phyloP scores from a whole-genome alignment of 2,797 vertebrate genomes.

The Melanitta fusca region DNA sequence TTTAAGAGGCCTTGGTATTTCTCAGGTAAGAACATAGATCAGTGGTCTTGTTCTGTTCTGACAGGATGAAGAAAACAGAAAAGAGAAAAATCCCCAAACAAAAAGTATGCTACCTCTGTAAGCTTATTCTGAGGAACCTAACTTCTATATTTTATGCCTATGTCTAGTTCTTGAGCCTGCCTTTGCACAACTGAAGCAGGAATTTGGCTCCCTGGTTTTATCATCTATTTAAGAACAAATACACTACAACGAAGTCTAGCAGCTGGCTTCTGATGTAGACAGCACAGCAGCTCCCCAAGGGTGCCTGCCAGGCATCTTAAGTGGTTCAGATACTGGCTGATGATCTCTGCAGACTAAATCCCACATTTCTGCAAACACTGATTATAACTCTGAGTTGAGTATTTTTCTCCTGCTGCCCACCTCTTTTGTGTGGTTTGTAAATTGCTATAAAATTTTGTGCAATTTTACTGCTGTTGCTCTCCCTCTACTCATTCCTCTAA shows the following conservation, averaged over 20 bases:
- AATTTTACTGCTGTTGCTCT: conserved; percentile 10
- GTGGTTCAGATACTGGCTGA: not conserved
- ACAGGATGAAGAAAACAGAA: not conserved
- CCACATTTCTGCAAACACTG: not conserved
- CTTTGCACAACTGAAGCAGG: not conserved
- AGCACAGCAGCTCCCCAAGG: not conserved
- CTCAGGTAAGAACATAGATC: not conserved
- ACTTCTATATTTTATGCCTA: not conserved
- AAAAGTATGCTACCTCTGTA: not conserved
- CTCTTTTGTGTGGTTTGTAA: not conserved
- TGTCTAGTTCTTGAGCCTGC: not conserved
- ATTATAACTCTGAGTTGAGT: not conserved
- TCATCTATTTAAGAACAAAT: not conserved
- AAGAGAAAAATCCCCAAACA: not conserved
- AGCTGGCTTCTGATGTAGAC: not conserved
- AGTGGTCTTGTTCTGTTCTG: not conserved
- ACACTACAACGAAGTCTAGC: not conserved
- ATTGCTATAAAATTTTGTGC: not conserved
- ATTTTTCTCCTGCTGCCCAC: not conserved
- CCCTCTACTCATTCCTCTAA: not conserved
- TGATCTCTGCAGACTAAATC: not conserved
- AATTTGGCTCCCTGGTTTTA: not conserved
- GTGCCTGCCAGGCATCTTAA: not conserved
- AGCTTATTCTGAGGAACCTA: not conserved
- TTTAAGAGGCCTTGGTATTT: not conserved